Conservation (phyloP, 2,113 vertebrate genomes). For the Gymnorhina tibicen region DNA sequence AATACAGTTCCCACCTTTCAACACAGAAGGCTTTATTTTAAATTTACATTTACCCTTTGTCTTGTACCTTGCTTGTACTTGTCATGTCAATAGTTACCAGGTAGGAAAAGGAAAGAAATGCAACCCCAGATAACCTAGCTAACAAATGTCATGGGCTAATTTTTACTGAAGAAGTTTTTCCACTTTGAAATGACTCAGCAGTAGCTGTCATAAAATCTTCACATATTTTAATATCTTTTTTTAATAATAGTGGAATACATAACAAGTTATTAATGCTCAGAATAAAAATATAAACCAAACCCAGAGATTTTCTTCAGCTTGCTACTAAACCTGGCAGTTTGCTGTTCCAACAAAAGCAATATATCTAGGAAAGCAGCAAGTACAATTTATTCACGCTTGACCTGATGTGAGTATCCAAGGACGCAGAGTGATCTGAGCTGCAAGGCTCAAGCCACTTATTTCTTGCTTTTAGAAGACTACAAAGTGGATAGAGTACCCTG, state of each 20-base stretch:
- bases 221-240: not conserved
- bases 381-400: not conserved
- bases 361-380: not conserved
- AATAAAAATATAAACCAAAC: not conserved
- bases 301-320: not conserved
- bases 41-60: slow-evolving; percentile 13
- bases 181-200: not conserved
- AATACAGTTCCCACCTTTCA: not conserved
- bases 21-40: not conserved
- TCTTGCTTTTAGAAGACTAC: not conserved
- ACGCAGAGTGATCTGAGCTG: not conserved
- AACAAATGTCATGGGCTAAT: not conserved
- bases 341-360: not conserved
- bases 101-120: not conserved
- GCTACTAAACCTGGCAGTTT: not conserved
- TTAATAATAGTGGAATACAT: not conserved
- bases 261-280: not conserved
- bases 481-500: not conserved
- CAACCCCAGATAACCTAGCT: not conserved
- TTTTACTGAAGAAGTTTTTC: not conserved
- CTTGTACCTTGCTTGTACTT: not conserved
- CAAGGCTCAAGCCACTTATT: not conserved
- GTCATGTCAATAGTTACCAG: not conserved
- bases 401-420: not conserved
- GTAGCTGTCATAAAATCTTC: not conserved